Conservation (phyloP, 2,797 vertebrate genomes). For the Spinibarbus caldwelli region DNA sequence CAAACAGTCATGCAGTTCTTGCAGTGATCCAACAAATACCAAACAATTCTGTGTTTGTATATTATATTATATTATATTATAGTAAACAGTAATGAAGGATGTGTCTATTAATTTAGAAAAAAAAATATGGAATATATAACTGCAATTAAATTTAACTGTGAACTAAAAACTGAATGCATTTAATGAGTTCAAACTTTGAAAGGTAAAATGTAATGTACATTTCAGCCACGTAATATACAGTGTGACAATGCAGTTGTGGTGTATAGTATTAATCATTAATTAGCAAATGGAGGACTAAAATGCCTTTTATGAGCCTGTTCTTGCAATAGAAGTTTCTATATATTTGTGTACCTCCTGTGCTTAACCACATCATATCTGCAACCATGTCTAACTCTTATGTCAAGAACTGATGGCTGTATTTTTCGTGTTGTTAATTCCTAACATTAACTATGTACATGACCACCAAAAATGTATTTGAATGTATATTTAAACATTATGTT, state of each 20-base stretch:
- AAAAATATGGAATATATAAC: background rate
- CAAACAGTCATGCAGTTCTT: background rate
- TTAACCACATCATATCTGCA: background rate
- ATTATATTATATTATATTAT: background rate
- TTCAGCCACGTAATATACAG: background rate
- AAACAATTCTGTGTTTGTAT: background rate
- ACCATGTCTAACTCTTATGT: background rate
- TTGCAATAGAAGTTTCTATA: background rate
- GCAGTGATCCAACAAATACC: background rate
- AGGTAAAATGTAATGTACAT: background rate
- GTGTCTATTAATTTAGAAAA: background rate
- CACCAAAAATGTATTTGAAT: background rate
- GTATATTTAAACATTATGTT: background rate
- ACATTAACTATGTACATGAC: background rate
- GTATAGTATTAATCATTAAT: background rate
- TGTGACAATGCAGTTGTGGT: background rate
- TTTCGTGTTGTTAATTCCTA: background rate
- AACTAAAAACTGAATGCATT: background rate
- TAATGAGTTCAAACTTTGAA: background rate
- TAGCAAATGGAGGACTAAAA: background rate
- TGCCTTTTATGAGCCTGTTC: background rate
- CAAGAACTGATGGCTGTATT: background rate
- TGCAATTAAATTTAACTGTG: background rate
- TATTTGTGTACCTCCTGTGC: background rate
- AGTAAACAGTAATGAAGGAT: background rate